Percentiles rank a stretch among this genome's conserved stretches.
These are phyloP conservation scores for Megaceryle torquata DNA, from an alignment of 2,113 vertebrate species.

Conservation along the genomic window DNA sequence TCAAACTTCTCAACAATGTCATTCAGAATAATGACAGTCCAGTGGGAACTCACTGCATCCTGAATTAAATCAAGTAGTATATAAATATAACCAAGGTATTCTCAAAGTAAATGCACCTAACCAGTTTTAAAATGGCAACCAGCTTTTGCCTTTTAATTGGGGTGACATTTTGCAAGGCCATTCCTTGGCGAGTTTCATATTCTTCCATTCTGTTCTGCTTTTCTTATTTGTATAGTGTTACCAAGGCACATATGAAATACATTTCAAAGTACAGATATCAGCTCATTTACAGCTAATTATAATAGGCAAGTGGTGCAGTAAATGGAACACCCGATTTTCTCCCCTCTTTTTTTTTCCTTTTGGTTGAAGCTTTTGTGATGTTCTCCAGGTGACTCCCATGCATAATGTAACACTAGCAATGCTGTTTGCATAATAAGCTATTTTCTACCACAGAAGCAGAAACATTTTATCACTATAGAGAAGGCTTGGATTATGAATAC, in stretches of 20 bases:
- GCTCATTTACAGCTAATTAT: slow-evolving; percentile 79
- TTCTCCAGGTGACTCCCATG: slow-evolving; percentile 81
- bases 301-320: slow-evolving; percentile 73
- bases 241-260: slow-evolving; percentile 66
- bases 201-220: slow-evolving; percentile 45
- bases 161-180: slow-evolving; percentile 67
- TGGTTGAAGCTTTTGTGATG: slow-evolving; percentile 75
- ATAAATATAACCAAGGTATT: slow-evolving; percentile 61
- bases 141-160: slow-evolving; percentile 60
- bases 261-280: slow-evolving; percentile 75
- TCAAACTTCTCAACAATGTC: slow-evolving; percentile 55
- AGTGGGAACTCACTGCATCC: slow-evolving; percentile 53
- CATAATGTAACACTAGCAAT: slow-evolving; percentile 81
- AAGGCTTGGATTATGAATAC: slow-evolving; percentile 81
- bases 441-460: slow-evolving; percentile 80
- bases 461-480: slow-evolving; percentile 82
- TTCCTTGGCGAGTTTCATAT: slow-evolving; percentile 63
- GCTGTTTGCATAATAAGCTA: slow-evolving; percentile 84
- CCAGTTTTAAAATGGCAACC: slow-evolving; percentile 44
- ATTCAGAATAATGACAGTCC: slow-evolving; percentile 61
- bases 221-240: slow-evolving; percentile 66
- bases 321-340: slow-evolving; percentile 68
- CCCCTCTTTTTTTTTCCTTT: slow-evolving; percentile 36
- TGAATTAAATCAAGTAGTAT: slow-evolving; percentile 69
- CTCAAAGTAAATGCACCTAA: slow-evolving; percentile 66